Evolutionary conservation across 2,888 invertebrate genomes (phyloP), one percentile per base, ranked within the genome.

Genomic region (Melieria omissa): DNA sequence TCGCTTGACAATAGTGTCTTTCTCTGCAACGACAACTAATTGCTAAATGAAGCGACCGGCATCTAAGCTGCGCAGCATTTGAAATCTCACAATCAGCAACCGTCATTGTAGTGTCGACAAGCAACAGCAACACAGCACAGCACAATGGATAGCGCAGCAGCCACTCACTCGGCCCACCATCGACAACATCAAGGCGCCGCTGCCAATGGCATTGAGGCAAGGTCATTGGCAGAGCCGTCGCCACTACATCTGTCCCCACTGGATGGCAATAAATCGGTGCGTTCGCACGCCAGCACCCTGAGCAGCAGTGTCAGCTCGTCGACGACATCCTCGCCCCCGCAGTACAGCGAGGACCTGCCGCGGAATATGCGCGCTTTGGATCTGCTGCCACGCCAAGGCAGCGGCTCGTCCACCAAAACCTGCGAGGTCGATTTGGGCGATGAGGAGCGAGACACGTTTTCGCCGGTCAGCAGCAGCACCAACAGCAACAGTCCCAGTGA

Each of bases 401-500:
- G 81, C 57, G 79, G 80, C 12, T 83, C 83, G 5, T 82, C 83
- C 9, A 81, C 81, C 8, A 87, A 86, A 72, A 85, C 84, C 41
- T 85, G 87, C 74, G 86, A 86, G 75, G 78, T 83, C 44, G 84
- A 86, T 78, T 77, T 84, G 71, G 83, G 83, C 12, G 86, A 86
- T 75, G 86, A 84, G 77, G 86, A 87, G 74, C 83, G 86, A n/a
- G 86, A 86, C 70, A 85, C 84, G 4, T 86, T 84, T 74, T 87
- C 87, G n/a, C 86, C 86, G 1, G 76, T 86, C 2, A 84, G 80
- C 74, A 80, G 78, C 46, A 77, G 74, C n/a, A 78, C 77, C 58
- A 81, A 80, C 73, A 86, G 82, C 76, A 80, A 79, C 71, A 85
- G 82, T 75, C 83, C 83, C 9, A 79, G 79, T 52, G 77, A 78